Base-by-base conservation (phyloP, 2,113 vertebrate species). In the Psammodynastes pulverulentus region DNA sequence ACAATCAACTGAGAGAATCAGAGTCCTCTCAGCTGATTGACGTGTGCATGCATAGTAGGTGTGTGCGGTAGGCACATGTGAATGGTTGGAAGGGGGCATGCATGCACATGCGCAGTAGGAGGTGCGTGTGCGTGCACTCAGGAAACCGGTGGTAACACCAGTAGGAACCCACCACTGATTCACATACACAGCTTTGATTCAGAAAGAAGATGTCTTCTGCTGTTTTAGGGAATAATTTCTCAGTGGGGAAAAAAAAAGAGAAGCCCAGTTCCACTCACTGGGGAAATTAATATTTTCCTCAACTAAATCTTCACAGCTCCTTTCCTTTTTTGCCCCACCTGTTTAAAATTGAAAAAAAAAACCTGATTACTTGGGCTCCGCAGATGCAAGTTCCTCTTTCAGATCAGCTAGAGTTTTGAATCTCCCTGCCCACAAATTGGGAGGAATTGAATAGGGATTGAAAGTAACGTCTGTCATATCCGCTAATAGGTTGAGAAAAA, bases 221-320 rank as follows among this genome's bases (percentile, higher is more conserved):
- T 45, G 9, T 94, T 88, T 93, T 48, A 88, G 43, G 91, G n/a
- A 90, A 17, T 58, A 93, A n/a, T 67, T 93, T 84, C 93, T 86
- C 67, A 90, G 53, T 56, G 84, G n/a, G n/a, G n/a, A 29, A 13
- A 29, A 15, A n/a, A 13, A 92, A 93, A 90, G 88, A 0, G 49
- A 84, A 85, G 87, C 93, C 91, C 45, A 24, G 4, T 12, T 49
- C 6, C 1, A 23, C 10, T 34, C 39, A 29, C 84, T 56, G 2
- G 17, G 26, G 15, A 86, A 19, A 43, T 48, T 48, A 34, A 26
- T 46, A 49, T 43, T 84, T 56, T 48, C 45, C 15, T 79, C 17
- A 19, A 39, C 17, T 21, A 79, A 79, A 79, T 79, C 72, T 79
- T 43, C 72, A 43, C 17, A 79, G 72, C 13, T 21, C 34, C 34